Conservation (phyloP, 2,797 vertebrate genomes). For the Urophycis tenuis region DNA sequence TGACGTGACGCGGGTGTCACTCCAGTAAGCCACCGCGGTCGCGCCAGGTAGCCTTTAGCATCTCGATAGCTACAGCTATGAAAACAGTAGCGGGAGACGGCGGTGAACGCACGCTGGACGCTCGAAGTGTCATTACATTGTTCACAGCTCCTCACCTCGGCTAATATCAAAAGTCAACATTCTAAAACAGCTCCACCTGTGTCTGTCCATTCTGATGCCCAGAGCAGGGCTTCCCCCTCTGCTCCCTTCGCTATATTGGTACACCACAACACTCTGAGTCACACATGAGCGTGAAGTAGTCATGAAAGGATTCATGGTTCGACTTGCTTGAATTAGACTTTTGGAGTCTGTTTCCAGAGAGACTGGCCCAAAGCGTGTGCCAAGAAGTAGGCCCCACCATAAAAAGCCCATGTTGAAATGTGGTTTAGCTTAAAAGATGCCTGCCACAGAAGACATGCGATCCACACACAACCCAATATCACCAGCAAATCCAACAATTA, state of each 20-base stretch:
- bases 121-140: not conserved
- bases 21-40: no score
- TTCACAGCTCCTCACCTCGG: not conserved
- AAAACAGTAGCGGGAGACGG: no score
- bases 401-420: not conserved
- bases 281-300: conserved; percentile 63
- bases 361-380: conserved; percentile 8
- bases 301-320: conserved; percentile 52
- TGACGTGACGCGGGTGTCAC: not conserved
- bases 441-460: not conserved
- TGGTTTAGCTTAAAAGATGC: not conserved
- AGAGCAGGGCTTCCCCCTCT: conserved; percentile 54
- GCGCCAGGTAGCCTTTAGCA: not conserved
- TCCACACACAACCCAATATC: not conserved
- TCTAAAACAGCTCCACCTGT: not conserved
- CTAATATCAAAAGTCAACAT: not conserved
- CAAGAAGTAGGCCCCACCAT: not conserved
- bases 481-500: not conserved
- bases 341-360: conserved; percentile 53
- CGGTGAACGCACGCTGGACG: no score
- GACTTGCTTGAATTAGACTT: conserved; percentile 59
- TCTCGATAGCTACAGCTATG: not conserved
- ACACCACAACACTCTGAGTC: conserved; percentile 58
- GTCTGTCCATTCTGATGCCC: conserved; percentile 31
- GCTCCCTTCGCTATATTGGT: conserved; percentile 51